A percentile compares a stretch with the other conserved stretches of the same genome.
phyloP scores from a whole-genome alignment of 30 jellyfish, hydroid and myxozoan genomes.

The Chrysaora quinquecirrha region DNA sequence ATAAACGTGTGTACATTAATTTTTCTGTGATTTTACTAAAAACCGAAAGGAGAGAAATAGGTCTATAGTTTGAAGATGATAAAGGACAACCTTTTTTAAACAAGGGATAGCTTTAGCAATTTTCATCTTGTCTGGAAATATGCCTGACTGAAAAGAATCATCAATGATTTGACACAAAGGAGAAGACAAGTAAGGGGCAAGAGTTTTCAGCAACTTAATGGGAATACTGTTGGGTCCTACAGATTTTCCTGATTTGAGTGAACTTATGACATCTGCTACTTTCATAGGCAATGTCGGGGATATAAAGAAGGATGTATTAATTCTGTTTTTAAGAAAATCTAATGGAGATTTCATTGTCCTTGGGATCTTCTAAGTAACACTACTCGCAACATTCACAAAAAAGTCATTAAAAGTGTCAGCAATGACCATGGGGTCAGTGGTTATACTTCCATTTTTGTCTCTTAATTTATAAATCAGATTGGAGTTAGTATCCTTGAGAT shows the following conservation, averaged over 20 bases:
- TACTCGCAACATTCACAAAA: not conserved
- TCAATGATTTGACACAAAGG: not conserved
- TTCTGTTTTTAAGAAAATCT: not conserved
- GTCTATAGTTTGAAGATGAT: no score
- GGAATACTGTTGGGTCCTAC: conserved; percentile 64
- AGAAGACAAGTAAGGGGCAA: not conserved
- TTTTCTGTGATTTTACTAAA: no score
- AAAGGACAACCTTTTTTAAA: no score
- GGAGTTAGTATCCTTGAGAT: not conserved
- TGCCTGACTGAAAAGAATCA: conserved; percentile 24
- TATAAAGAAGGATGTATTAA: not conserved
- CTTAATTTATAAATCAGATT: not conserved
- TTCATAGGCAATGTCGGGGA: not conserved
- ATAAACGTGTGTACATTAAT: no score
- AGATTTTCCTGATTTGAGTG: conserved; percentile 7
- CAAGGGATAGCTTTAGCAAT: no score
- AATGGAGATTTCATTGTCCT: not conserved
- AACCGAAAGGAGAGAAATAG: no score
- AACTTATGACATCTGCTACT: not conserved
- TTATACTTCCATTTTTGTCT: conserved; percentile 1
- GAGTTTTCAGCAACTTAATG: conserved; percentile 25
- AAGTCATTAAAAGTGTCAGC: conserved; percentile 12
- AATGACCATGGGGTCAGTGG: conserved; percentile 15
- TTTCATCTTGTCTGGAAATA: no score
- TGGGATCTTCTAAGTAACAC: not conserved